Evolutionary conservation across 2,888 invertebrate genomes (phyloP), one percentile per base, ranked within the genome.

Genomic region (Trichogramma evanescens): DNA sequence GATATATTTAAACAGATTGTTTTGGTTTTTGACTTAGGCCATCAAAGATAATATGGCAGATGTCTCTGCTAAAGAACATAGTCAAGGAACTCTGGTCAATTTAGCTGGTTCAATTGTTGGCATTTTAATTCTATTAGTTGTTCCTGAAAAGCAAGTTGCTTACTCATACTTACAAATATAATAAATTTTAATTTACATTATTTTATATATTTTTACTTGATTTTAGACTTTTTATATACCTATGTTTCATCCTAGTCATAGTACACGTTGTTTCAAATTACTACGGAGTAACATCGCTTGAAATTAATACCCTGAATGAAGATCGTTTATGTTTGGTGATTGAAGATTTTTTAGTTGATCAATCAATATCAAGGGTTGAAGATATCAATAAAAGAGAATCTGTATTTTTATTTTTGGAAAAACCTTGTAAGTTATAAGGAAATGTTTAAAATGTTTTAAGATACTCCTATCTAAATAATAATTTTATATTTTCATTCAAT

Each of bases 61-160:
- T 79, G 94, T 91, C 6, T 84, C 91, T 0, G 93, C 95, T 0
- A 97, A 97, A 80, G 97, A 98, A 76, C 91, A 94, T 5, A 95
- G 95, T 63, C 98, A 98, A 81, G 98, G 98, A 78, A 97, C 96
- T 0, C 86, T 94, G 66, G 95, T 98, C 9, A 97, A 97, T 80
- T 81, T 97, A 50, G 77, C 91, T 46, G 95, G 92, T 7, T 89
- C 95, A 7, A 74, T 95, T 54, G 77, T 86, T 58, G 93, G 93
- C 58, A 82, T 96, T 53, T 78, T 88, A 48, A 78, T 96, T 56
- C 81, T 96, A 49, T 87, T 88, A 6, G 67, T 80, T 66, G 84
- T 88, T 67, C 84, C 82, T 78, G 81, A 82, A 71, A 71, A 78
- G 80, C 82, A 76, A 79, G 76, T 67, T 58, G 58, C 38, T 44